These are phyloP conservation scores for Chaetodon trifascialis DNA, from an alignment of 2,113 vertebrate genomes.

Conservation along the genomic window DNA sequence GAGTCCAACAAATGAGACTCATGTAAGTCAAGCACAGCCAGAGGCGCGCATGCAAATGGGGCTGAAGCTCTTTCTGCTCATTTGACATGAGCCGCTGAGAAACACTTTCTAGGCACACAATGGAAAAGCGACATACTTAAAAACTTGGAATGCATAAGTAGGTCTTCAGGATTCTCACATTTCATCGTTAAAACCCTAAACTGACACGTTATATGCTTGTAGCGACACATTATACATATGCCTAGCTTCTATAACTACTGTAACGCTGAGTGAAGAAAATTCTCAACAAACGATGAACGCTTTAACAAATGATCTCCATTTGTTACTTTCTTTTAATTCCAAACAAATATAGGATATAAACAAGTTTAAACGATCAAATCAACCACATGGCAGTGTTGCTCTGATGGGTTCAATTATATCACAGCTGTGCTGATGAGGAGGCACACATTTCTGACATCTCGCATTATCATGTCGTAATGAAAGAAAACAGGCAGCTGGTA, in stretches of 20 bases:
- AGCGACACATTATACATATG: not conserved
- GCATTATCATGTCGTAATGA: slow-evolving; percentile 8
- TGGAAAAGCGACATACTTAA: not conserved
- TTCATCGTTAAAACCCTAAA: not conserved
- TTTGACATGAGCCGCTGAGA: slow-evolving; percentile 40
- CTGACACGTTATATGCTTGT: not conserved
- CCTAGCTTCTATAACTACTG: not conserved
- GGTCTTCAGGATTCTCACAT: not conserved
- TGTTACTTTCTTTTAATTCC: not conserved
- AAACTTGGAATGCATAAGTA: slow-evolving; percentile 5
- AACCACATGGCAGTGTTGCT: not conserved
- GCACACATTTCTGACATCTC: slow-evolving; percentile 5
- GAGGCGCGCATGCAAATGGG: slow-evolving; percentile 19
- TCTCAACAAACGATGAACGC: not conserved
- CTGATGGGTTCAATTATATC: not conserved
- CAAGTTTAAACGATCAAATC: not conserved
- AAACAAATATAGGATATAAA: not conserved
- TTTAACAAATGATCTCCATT: not conserved
- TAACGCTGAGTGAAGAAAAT: not conserved
- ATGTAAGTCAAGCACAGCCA: slow-evolving; percentile 13
- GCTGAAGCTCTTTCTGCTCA: slow-evolving; percentile 31
- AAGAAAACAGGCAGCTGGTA: slow-evolving; percentile 17
- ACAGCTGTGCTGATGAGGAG: slow-evolving; percentile 3
- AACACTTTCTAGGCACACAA: slow-evolving; percentile 37
- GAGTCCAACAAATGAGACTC: slow-evolving; percentile 39